Percentiles rank a stretch among this genome's conserved stretches.
Evolutionary conservation across 1,140 invertebrate genomes (phyloP).

Genomic region (Lanistes nyassanus): DNA sequence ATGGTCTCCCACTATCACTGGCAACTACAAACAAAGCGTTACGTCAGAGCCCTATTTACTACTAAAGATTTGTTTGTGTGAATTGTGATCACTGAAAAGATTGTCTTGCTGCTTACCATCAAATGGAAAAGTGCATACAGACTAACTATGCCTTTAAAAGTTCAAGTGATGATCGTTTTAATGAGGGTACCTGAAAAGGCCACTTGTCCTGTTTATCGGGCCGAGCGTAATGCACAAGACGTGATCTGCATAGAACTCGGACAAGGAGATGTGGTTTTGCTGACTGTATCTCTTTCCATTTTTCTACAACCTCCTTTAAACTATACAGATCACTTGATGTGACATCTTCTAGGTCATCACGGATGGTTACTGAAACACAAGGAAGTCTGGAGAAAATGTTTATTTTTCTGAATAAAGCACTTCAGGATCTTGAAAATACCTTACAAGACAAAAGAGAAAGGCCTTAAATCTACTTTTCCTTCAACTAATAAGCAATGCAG

Average conservation of each 20-base stretch:
- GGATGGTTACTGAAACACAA: not conserved
- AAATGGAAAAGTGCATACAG: not conserved
- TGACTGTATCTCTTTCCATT: conserved; percentile 25
- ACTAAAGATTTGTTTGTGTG: not conserved
- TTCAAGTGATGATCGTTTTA: not conserved
- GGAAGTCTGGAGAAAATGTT: not conserved
- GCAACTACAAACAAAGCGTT: conserved; percentile 31
- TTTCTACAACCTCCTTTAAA: conserved; percentile 37
- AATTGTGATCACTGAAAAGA: not conserved
- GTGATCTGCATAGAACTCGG: conserved; percentile 35
- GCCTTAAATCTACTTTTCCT: too few species aligned
- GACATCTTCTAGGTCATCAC: not conserved
- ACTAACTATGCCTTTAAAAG: not conserved
- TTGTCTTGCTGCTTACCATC: not conserved
- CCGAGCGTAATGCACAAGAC: conserved; percentile 44
- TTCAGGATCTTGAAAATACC: not conserved
- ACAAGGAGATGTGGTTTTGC: conserved; percentile 39
- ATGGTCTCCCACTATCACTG: conserved; percentile 39
- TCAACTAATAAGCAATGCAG: too few species aligned
- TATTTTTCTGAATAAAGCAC: not conserved
- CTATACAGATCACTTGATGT: conserved; percentile 26
- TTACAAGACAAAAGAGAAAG: not conserved
- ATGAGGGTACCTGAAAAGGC: conserved; percentile 46
- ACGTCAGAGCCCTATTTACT: not conserved
- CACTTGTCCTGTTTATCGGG: conserved; percentile 41